Conservation (phyloP, 1,140 invertebrate genomes). For the Drosophila tropicalis region DNA sequence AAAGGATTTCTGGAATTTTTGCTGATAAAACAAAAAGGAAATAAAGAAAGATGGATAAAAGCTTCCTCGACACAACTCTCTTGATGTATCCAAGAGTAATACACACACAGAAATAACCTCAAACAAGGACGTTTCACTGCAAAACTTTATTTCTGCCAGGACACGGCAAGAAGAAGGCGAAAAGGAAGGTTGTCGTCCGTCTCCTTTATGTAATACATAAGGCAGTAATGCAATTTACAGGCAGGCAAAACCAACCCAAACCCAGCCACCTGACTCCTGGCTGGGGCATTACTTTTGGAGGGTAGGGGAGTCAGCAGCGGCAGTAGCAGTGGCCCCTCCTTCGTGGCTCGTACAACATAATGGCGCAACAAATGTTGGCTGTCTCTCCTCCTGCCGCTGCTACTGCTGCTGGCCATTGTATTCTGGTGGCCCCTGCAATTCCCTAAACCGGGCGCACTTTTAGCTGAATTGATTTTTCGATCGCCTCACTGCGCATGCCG, state of each 20-base stretch:
- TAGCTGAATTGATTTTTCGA: constrained; percentile 82
- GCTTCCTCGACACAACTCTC: background rate
- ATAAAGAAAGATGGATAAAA: constrained; percentile 1
- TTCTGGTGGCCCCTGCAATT: constrained; percentile 45
- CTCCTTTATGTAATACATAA: constrained; percentile 68
- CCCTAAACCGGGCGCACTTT: constrained; percentile 74
- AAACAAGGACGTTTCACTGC: constrained; percentile 76
- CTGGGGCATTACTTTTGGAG: constrained; percentile 42
- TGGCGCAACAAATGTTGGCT: constrained; percentile 64
- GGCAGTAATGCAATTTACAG: constrained; percentile 78
- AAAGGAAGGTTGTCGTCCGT: constrained; percentile 10
- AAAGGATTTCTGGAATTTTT: constrained; percentile 68
- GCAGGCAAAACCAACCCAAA: constrained; percentile 17
- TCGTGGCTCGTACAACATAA: constrained; percentile 7
- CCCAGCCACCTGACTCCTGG: constrained; percentile 30
- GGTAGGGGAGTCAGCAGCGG: background rate
- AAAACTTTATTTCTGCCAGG: constrained; percentile 58
- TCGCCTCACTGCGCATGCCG: constrained; percentile 75
- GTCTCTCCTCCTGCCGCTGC: background rate
- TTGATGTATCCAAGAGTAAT: constrained; percentile 14
- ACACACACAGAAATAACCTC: constrained; percentile 71
- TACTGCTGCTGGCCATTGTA: constrained; percentile 28
- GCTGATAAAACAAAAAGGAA: constrained; percentile 31
- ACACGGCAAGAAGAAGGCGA: constrained; percentile 19
- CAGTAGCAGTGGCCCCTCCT: background rate